Conservation (phyloP, 2,797 vertebrate species). For the Numenius phaeopus region DNA sequence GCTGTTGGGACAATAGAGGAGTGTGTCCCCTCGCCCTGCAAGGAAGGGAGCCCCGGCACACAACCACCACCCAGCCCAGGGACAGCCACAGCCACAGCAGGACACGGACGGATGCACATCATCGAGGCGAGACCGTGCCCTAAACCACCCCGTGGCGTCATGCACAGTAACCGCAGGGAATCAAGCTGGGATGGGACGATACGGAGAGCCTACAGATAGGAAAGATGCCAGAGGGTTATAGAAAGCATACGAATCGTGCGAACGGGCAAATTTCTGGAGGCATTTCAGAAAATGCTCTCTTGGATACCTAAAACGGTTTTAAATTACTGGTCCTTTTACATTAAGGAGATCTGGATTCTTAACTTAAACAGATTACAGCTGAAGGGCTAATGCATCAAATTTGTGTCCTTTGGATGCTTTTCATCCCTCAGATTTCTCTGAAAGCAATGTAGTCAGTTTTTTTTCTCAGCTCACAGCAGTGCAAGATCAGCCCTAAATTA, state of each 20-base stretch:
- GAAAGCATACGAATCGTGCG: fast-evolving
- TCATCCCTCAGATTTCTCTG: not conserved
- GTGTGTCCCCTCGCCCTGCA: not conserved
- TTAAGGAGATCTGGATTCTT: not conserved
- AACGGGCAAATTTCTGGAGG: not conserved
- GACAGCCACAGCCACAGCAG: not conserved
- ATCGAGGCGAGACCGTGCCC: not conserved
- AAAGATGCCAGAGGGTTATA: not conserved
- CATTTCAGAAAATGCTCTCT: not conserved
- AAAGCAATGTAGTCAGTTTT: not conserved
- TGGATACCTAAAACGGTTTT: not conserved
- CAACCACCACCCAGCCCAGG: not conserved
- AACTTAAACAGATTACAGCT: not conserved
- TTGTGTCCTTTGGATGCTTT: not conserved
- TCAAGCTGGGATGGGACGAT: not conserved
- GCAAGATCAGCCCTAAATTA: not conserved
- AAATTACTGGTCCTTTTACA: not conserved
- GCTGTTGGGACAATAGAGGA: not conserved
- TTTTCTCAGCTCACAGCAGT: not conserved
- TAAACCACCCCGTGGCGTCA: not conserved
- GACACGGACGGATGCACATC: not conserved
- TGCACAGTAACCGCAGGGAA: not conserved
- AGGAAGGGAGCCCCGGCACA: fast-evolving
- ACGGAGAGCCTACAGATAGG: not conserved
- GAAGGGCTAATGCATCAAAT: not conserved